A percentile compares a stretch with the other conserved stretches of the same genome.
Conservation (phyloP, 2,113 vertebrate genomes). For the Cyphomyrus discorhynchus region DNA sequence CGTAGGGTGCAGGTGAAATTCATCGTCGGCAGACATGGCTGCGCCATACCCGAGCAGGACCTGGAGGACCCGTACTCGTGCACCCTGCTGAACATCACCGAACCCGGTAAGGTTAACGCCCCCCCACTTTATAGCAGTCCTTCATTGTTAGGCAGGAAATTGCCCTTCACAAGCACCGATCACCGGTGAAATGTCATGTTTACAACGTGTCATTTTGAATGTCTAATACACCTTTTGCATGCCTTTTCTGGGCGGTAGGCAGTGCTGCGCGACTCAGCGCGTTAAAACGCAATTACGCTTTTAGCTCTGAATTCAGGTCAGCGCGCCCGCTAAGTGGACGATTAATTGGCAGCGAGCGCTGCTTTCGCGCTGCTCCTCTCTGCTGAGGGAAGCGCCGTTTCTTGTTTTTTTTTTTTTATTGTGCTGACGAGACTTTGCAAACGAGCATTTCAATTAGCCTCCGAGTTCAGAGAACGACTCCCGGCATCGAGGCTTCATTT, state of each 20-base stretch:
- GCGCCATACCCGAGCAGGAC: slow-evolving; percentile 84
- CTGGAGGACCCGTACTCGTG: slow-evolving; percentile 92
- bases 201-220: background rate
- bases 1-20: slow-evolving; percentile 91
- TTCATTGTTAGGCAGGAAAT: background rate
- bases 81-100: slow-evolving; percentile 80
- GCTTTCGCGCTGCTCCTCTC: background rate
- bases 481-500: slow-evolving; percentile 4
- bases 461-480: slow-evolving; percentile 11
- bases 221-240: background rate
- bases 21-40: slow-evolving; percentile 83
- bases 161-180: background rate
- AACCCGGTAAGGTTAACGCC: slow-evolving; percentile 64
- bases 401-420: background rate
- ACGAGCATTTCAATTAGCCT: slow-evolving; percentile 40
- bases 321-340: slow-evolving; percentile 24
- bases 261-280: slow-evolving; percentile 25
- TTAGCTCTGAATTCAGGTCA: slow-evolving; percentile 39
- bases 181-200: background rate
- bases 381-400: slow-evolving; percentile 20
- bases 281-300: slow-evolving; percentile 33
- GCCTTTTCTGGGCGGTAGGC: background rate
- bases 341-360: slow-evolving; percentile 32
- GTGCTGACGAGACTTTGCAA: slow-evolving; percentile 16
- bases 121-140: background rate